phyloP scores from a whole-genome alignment of 2,113 vertebrate genomes.

The Scophthalmus maximus region DNA sequence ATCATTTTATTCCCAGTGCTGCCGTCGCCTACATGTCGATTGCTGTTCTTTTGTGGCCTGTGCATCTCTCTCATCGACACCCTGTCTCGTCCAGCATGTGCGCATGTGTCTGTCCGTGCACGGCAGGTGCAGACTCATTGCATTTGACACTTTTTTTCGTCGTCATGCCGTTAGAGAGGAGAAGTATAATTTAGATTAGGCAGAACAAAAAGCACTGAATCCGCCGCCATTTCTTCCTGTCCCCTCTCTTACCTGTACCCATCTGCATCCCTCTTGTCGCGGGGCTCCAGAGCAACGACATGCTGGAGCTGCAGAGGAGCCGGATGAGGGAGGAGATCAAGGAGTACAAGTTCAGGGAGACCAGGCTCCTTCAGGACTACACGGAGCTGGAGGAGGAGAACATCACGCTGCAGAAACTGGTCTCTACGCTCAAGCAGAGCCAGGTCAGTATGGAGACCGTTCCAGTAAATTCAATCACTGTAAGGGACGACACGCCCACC shows the following conservation, averaged over 20 bases:
- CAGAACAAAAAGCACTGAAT: too few relatives aligned
- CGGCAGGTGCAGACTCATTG: too few relatives aligned
- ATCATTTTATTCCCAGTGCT: too few relatives aligned
- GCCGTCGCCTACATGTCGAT: too few relatives aligned
- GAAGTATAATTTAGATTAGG: too few relatives aligned
- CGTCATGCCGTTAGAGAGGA: too few relatives aligned
- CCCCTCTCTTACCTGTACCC: background rate
- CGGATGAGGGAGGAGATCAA: conserved; percentile 96
- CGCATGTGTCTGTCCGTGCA: too few relatives aligned
- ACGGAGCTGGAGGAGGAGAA: conserved; percentile 98
- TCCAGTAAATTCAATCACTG: background rate
- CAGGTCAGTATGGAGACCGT: conserved; percentile 83
- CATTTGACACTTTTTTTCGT: too few relatives aligned
- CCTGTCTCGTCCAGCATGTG: too few relatives aligned
- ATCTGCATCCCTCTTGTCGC: background rate
- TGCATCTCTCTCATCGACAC: too few relatives aligned
- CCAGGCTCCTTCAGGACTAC: conserved; percentile 95
- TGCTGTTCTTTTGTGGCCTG: too few relatives aligned
- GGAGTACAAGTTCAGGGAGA: conserved; percentile 97
- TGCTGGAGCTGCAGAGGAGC: conserved; percentile 92
- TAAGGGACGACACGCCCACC: background rate
- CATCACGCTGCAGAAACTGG: conserved; percentile 95
- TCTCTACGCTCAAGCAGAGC: conserved; percentile 95
- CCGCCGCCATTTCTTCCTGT: too few relatives aligned
- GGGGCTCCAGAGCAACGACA: conserved; percentile 88